Base-by-base conservation (phyloP, 2,888 invertebrate genomes). In the Pristionchus fissidentatus region DNA sequence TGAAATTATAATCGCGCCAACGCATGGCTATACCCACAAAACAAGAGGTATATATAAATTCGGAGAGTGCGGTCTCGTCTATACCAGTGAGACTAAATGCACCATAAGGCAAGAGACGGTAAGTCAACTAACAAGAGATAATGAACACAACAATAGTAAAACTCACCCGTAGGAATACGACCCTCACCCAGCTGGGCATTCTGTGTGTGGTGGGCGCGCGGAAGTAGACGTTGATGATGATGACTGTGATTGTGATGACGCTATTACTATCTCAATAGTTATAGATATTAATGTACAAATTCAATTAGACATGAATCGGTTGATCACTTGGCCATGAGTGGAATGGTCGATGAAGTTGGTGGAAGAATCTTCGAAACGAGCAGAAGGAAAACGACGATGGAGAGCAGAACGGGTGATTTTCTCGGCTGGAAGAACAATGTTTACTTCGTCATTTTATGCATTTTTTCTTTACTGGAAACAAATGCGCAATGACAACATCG, bases 301-400 rank as follows among this genome's bases (percentile, higher is more conserved):
- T 10, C 7, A 7, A 73, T 41, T 8, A 73, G 26, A 41, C 8
- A 15, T 10, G 15, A 7, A 7, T 15, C 13, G 10, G 19, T 10
- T 46, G n/a, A 75, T 66, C n/a, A 89, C 85, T 99, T 99, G 93
- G 98, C 98, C 92, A 99, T 99, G 86, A 99, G 95, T 83, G 99
- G 99, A 92, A 99, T 95, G 92, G 98, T 98, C 87, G 98, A 95
- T 78, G 98, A 98, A 0, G 98, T 98, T 83, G 99, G 99, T 87
- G 99, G 99, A 90, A 99, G 95, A 94, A 99, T 99, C 94, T 99
- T 99, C 88, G 98, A 98, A 87, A 99, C 98, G 90, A 99, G 95
- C 93, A 99, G 94, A 93, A 99, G 95, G 94, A 99, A 99, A 95
- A 99, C 99, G 94, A 98, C 98, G 94, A 99, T 95, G 93, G 99